phyloP scores from a whole-genome alignment of 2,113 vertebrate species.

The Tyrannus savana region DNA sequence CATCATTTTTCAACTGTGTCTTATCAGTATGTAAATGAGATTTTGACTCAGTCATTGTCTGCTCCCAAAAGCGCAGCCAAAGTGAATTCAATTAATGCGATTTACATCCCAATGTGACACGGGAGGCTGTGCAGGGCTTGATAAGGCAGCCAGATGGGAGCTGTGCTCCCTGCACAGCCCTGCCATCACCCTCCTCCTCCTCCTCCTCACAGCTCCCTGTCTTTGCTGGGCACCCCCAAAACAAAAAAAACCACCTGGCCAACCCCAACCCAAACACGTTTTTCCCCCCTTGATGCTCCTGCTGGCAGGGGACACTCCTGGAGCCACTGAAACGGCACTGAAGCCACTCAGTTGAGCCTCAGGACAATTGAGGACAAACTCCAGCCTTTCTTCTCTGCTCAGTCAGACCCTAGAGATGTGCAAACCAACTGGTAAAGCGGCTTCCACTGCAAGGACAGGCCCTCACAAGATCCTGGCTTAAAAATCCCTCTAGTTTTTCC shows the following conservation, averaged over 20 bases:
- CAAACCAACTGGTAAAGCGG: background rate
- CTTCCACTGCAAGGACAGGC: background rate
- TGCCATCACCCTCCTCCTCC: background rate
- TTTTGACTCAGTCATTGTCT: constrained; percentile 38
- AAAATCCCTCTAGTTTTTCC: background rate
- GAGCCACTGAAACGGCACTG: background rate
- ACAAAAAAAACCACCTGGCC: background rate
- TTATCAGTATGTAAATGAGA: constrained; percentile 69
- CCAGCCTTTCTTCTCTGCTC: background rate
- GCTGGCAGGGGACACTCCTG: background rate
- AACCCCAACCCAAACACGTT: background rate
- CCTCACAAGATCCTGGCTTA: background rate
- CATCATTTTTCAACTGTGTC: constrained; percentile 59
- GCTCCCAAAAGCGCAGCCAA: constrained; percentile 55
- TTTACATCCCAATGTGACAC: constrained; percentile 63
- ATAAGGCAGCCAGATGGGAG: constrained; percentile 65
- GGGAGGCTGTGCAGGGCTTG: constrained; percentile 12
- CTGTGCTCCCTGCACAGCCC: background rate
- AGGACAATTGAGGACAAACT: background rate
- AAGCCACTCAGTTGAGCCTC: background rate
- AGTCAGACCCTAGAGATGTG: background rate
- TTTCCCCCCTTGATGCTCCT: background rate
- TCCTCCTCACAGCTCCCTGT: fast-evolving
- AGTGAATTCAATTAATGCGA: constrained; percentile 67
- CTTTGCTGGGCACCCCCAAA: background rate